phyloP scores from a whole-genome alignment of 1,140 invertebrate genomes.

The Drosophila gunungcola region DNA sequence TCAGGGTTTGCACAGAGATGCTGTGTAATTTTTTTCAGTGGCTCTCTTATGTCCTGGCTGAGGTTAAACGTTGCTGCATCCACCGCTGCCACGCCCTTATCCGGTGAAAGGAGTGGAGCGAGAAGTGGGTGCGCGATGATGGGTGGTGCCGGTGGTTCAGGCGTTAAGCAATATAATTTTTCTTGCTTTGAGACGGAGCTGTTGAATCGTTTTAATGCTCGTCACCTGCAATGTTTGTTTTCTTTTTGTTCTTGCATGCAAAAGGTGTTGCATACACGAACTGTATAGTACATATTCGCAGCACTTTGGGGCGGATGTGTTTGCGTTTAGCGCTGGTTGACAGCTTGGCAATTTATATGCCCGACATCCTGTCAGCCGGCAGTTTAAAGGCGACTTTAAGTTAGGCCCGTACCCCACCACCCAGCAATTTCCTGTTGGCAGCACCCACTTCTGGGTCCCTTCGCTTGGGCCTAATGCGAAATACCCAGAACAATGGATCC shows the following conservation, averaged over 20 bases:
- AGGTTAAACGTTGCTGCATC: conserved; percentile 67
- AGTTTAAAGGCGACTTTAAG: conserved; percentile 59
- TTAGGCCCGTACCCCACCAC: neutral
- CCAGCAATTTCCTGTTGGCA: conserved; percentile 56
- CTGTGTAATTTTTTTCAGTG: conserved; percentile 5
- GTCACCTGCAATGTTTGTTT: conserved; percentile 71
- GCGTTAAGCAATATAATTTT: conserved; percentile 74
- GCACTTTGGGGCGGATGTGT: conserved; percentile 59
- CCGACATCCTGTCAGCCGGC: conserved; percentile 50
- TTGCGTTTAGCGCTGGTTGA: conserved; percentile 72
- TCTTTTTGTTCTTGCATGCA: conserved; percentile 39
- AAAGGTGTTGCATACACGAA: conserved; percentile 43
- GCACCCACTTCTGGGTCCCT: conserved; percentile 49
- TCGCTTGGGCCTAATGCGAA: conserved; percentile 46
- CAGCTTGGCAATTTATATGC: conserved; percentile 74
- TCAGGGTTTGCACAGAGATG: too few species aligned
- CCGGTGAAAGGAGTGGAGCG: conserved; percentile 25
- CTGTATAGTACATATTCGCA: conserved; percentile 13
- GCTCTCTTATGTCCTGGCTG: conserved; percentile 19
- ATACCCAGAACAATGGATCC: conserved; percentile 66
- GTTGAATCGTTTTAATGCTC: conserved; percentile 83
- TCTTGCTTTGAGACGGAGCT: conserved; percentile 73
- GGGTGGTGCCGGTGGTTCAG: conserved; percentile 16
- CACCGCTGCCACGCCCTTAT: conserved; percentile 49
- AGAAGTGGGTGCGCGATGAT: neutral